Percentiles rank a stretch among this genome's conserved stretches.
Conservation (phyloP, 1,140 invertebrate species). For the Arion vulgaris region DNA sequence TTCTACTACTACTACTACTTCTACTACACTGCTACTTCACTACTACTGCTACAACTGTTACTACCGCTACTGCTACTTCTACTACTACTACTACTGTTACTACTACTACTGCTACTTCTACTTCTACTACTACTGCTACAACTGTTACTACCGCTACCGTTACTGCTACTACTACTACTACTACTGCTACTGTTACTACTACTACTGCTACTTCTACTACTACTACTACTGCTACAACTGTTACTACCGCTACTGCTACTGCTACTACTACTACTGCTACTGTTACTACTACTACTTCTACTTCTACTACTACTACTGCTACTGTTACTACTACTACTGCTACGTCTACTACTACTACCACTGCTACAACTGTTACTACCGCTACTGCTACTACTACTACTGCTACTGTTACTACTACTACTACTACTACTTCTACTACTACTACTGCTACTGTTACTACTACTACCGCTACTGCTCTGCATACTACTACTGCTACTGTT, state of each 20-base stretch:
- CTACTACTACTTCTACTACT: background rate
- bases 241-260: too few species aligned
- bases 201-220: background rate
- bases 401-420: constrained; percentile 13
- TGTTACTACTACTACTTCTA: background rate
- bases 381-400: background rate
- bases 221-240: too few species aligned
- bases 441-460: constrained; percentile 8
- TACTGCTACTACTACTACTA: too few species aligned
- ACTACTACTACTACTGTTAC: background rate
- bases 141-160: too few species aligned
- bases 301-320: background rate
- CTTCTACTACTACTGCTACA: too few species aligned
- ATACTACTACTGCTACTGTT: too few species aligned
- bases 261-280: background rate
- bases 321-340: background rate
- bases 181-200: background rate
- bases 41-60: too few species aligned
- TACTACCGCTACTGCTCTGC: too few species aligned
- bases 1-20: background rate
- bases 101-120: background rate
- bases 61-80: background rate
- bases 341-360: too few species aligned
- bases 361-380: too few species aligned
- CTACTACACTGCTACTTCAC: background rate